Conservation (phyloP, 2,113 vertebrate genomes). For the Mesitornis unicolor region DNA sequence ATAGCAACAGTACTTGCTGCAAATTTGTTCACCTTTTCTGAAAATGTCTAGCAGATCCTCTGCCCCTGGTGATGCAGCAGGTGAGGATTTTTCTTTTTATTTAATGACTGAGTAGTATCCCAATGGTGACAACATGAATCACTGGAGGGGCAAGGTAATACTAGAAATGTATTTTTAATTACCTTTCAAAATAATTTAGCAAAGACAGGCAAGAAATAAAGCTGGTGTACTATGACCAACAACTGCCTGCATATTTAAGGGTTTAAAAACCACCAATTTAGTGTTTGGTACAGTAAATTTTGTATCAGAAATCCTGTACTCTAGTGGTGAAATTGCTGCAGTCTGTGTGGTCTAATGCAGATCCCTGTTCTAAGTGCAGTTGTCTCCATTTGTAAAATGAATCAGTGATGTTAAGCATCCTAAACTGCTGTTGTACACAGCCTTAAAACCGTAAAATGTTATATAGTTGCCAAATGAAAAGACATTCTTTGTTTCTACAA, state of each 20-base stretch:
- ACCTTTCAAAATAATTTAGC: background rate
- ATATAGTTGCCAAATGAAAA: background rate
- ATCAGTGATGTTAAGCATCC: background rate
- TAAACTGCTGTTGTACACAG: background rate
- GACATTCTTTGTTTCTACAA: background rate
- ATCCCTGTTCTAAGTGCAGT: background rate
- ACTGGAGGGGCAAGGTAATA: background rate
- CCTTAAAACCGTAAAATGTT: background rate
- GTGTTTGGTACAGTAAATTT: background rate
- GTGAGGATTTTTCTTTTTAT: background rate
- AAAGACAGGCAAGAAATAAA: background rate
- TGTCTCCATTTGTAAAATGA: background rate
- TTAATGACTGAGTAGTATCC: background rate
- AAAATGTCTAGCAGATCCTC: background rate
- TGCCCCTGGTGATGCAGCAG: background rate
- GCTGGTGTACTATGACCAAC: background rate
- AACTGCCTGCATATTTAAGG: background rate
- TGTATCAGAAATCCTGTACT: slow-evolving; percentile 21
- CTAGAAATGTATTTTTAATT: background rate
- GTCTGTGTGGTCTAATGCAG: background rate
- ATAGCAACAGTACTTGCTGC: background rate
- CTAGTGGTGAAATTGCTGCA: slow-evolving; percentile 3
- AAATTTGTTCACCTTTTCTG: background rate
- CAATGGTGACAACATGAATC: background rate
- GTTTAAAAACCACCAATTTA: background rate